Evolutionary conservation across 2,113 vertebrate species (phyloP).

Genomic region (Rhinoderma darwinii): DNA sequence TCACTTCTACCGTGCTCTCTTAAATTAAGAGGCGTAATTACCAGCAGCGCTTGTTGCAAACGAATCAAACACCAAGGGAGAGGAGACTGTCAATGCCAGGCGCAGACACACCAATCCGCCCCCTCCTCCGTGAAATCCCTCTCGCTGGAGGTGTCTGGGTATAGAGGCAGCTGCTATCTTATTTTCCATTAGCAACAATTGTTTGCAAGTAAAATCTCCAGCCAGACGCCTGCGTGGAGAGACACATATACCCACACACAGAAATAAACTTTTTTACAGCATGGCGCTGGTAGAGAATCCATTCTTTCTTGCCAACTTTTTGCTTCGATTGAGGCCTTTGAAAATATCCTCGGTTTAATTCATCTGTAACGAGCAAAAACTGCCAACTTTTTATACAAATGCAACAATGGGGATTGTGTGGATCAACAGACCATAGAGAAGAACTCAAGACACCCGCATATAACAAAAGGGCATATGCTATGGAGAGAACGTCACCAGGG

Average conservation of each 20-base stretch:
- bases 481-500: background rate
- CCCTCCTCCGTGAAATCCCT: conserved; percentile 9
- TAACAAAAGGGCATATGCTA: background rate
- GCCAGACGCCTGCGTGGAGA: background rate
- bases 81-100: conserved; percentile 63
- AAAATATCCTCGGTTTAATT: conserved; percentile 12
- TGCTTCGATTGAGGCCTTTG: background rate
- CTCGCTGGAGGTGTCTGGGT: conserved; percentile 60
- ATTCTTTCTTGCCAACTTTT: background rate
- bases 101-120: conserved; percentile 61
- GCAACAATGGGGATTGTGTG: conserved; percentile 21
- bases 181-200: conserved; percentile 60
- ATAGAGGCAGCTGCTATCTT: conserved; percentile 61
- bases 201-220: background rate
- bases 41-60: conserved; percentile 66
- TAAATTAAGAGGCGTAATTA: conserved; percentile 73
- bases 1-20: conserved; percentile 69
- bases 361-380: background rate
- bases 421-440: background rate
- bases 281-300: conserved; percentile 41
- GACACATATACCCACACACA: background rate
- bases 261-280: conserved; percentile 56
- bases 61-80: conserved; percentile 63
- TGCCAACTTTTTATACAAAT: conserved; percentile 1
- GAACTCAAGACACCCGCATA: background rate